Base-by-base conservation (phyloP, 2,113 vertebrate species). In the Pedionomus torquatus region DNA sequence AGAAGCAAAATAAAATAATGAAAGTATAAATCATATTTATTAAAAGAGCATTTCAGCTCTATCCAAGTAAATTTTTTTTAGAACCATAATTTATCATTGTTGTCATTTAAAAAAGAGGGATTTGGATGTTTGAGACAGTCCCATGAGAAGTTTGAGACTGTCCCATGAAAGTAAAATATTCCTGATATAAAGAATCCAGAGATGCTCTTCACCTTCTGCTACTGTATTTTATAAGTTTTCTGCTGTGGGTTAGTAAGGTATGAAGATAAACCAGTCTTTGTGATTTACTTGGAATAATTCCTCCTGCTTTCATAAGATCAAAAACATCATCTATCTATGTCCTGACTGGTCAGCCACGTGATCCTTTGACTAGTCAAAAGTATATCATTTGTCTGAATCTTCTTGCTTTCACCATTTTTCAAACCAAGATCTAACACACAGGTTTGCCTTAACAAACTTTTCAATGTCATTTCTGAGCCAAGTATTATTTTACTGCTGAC, bases 401-500 rank as follows among this genome's bases (percentile, higher is more conserved):
- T 88, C 58, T 83, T 66, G 11, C 17, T 90, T 90, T 66, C 1
- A 1, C 9, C 20, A 33, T 94, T 93, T 91, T 95, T 93, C 79
- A 86, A 70, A 66, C 17, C 13, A 90, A 54, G 10, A 16, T 88
- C 37, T 84, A 78, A 70, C 8, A 31, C 8, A 54, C 6, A 78
- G 18, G 12, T 88, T 96, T 95, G 39, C 39, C 30, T 78, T 83
- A 83, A 95, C 58, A 88, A 80, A n/a, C 3, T 68, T 96, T 93
- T 77, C 49, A 51, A 87, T 78, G 64, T 86, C 5, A 57, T 90
- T 96, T 96, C 63, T 77, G 81, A 87, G 26, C 44, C 66, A 68
- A 83, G 16, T 81, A n/a, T 78, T 88, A 33, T 46, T 24, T 83
- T 75, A 17, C 23, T 75, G 33, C 71, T 83, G 51, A 48, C 11